Conservation (phyloP, 2,888 invertebrate genomes). For the Papilio demoleus region DNA sequence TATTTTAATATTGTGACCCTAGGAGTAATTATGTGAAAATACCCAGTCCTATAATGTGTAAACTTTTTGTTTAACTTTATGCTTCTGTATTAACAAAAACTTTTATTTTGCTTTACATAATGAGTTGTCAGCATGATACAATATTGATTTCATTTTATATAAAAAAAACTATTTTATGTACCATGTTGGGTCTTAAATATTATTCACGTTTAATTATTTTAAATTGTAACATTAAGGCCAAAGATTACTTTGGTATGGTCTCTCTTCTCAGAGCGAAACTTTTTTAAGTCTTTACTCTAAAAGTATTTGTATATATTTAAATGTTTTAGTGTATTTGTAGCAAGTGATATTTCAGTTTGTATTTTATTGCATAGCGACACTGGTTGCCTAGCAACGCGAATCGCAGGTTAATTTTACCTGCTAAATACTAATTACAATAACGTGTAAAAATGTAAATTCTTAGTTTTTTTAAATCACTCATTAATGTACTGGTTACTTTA, state of each 20-base stretch:
- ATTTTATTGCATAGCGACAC: slow-evolving; percentile 5
- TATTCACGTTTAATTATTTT: background rate
- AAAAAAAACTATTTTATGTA: background rate
- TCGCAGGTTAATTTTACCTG: background rate
- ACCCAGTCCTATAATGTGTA: too few species aligned
- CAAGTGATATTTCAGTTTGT: background rate
- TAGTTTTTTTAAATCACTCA: background rate
- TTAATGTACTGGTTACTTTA: slow-evolving; percentile 4
- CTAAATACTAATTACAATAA: background rate
- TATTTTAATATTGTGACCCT: too few species aligned
- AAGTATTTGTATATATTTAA: background rate
- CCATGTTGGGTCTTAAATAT: background rate
- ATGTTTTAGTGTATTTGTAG: background rate
- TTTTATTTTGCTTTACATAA: background rate
- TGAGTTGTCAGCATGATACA: background rate
- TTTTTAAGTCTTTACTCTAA: background rate
- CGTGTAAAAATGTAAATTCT: background rate
- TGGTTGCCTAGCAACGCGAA: slow-evolving; percentile 8
- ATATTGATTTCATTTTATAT: background rate
- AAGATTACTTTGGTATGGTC: slow-evolving; percentile 4
- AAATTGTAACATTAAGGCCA: slow-evolving; percentile 1
- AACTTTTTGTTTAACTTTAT: background rate
- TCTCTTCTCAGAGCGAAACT: background rate
- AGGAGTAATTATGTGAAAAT: too few species aligned
- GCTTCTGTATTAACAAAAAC: background rate